phyloP scores from a whole-genome alignment of 2,888 invertebrate genomes.

The Ommatoiulus sabulosus region DNA sequence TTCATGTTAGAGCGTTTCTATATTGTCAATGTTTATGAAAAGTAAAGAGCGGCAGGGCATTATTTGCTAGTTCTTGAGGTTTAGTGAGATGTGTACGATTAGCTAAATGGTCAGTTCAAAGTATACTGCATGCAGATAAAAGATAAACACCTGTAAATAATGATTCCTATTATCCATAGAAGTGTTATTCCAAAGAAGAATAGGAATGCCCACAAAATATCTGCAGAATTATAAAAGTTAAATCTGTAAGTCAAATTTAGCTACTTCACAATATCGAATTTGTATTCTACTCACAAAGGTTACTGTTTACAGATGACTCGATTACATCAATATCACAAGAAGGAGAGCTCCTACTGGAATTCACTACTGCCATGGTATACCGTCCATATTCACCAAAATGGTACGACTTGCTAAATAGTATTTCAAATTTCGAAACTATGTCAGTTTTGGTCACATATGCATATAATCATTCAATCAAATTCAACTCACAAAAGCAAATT shows the following conservation, averaged over 20 bases:
- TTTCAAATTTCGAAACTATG: not conserved
- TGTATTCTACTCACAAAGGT: constrained; percentile 41
- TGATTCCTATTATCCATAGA: constrained; percentile 42
- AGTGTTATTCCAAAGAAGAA: constrained; percentile 49
- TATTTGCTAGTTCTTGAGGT: too few relatives aligned
- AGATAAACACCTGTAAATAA: constrained; percentile 45
- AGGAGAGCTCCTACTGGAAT: not conserved
- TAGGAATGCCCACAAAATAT: constrained; percentile 54
- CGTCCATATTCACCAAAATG: constrained; percentile 54
- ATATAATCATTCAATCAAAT: too few relatives aligned
- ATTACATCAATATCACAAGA: constrained; percentile 24
- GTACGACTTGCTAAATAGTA: constrained; percentile 38
- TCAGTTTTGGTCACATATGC: not conserved
- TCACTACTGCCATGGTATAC: constrained; percentile 18
- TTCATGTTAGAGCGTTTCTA: too few relatives aligned
- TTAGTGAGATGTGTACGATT: too few relatives aligned
- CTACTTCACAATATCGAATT: not conserved
- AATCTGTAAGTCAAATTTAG: not conserved
- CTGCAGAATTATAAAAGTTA: constrained; percentile 21
- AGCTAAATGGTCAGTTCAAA: not conserved
- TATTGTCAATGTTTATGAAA: not conserved
- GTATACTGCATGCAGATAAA: not conserved
- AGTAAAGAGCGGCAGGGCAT: not conserved
- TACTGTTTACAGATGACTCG: constrained; percentile 42
- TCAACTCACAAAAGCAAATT: too few relatives aligned